A percentile compares a stretch with the other conserved stretches of the same genome.
Conservation (phyloP, 2,888 invertebrate genomes). For the Thereva unica region DNA sequence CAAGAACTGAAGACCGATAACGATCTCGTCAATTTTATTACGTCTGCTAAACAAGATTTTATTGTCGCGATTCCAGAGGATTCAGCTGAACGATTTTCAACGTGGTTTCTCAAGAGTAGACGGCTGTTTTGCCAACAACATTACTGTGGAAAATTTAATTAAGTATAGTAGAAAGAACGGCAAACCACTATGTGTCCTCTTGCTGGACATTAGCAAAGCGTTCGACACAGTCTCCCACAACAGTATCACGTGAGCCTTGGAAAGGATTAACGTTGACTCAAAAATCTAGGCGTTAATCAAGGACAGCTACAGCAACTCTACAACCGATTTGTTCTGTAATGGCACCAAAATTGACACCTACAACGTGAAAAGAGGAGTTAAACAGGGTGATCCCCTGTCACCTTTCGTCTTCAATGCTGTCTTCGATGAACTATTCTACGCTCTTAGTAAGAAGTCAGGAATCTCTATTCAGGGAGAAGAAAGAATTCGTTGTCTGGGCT, state of each 20-base stretch:
- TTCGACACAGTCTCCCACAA: constrained; percentile 18
- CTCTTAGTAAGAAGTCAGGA: not conserved
- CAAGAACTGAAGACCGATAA: constrained; percentile 46
- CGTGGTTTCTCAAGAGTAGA: not conserved
- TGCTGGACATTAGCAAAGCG: constrained; percentile 15
- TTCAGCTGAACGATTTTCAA: constrained; percentile 43
- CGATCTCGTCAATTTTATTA: constrained; percentile 9
- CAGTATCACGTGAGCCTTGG: not conserved
- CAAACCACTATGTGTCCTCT: not conserved
- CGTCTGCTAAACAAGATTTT: constrained; percentile 1
- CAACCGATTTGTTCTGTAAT: not conserved
- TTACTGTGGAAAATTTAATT: not conserved
- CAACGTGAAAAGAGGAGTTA: not conserved
- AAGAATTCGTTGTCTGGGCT: not conserved
- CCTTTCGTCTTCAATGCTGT: constrained; percentile 1
- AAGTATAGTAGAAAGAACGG: not conserved
- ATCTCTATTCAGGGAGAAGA: not conserved
- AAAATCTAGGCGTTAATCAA: not conserved
- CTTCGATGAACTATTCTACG: constrained; percentile 1
- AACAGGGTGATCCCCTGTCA: constrained; percentile 23
- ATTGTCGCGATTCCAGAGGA: not conserved
- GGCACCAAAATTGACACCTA: not conserved
- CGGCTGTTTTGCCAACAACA: constrained; percentile 11
- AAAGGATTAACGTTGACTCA: not conserved
- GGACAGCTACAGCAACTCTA: not conserved